Conservation (phyloP, 2,113 vertebrate genomes). For the Lampris incognitus region DNA sequence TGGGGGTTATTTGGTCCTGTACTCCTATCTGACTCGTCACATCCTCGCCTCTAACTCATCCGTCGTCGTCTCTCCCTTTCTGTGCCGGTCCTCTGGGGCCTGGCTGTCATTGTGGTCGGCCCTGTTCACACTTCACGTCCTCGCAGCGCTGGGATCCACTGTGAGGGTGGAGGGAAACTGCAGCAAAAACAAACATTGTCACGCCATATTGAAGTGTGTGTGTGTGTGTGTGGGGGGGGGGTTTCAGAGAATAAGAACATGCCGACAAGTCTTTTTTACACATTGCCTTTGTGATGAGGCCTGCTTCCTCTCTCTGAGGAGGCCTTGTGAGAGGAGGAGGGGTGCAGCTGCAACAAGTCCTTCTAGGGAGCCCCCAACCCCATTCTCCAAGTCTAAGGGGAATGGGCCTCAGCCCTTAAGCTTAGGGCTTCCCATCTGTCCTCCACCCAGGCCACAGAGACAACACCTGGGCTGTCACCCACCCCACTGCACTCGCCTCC, state of each 20-base stretch:
- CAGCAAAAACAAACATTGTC: constrained; percentile 51
- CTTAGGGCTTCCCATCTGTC: constrained; percentile 39
- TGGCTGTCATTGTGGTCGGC: constrained; percentile 4
- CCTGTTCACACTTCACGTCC: constrained; percentile 15
- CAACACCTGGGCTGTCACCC: constrained; percentile 65
- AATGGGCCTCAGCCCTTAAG: constrained; percentile 37
- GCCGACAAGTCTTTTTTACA: constrained; percentile 24
- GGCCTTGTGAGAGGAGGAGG: constrained; percentile 15
- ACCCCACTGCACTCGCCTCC: constrained; percentile 39
- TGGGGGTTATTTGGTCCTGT: background rate
- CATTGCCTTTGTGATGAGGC: constrained; percentile 48
- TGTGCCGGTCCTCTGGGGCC: background rate
- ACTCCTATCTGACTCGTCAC: background rate
- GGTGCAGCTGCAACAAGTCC: constrained; percentile 53
- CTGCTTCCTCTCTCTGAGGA: constrained; percentile 48
- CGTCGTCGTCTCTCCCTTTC: background rate
- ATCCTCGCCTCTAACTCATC: background rate
- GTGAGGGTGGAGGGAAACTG: constrained; percentile 16
- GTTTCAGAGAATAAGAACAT: constrained; percentile 23
- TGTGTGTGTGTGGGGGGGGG: background rate
- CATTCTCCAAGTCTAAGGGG: constrained; percentile 27
- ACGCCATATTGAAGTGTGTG: constrained; percentile 40
- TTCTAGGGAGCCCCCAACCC: constrained; percentile 44
- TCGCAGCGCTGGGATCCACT: constrained; percentile 2
- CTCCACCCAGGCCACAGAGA: constrained; percentile 79